Conservation (phyloP, 2,113 vertebrate species). For the Tautogolabrus adspersus region DNA sequence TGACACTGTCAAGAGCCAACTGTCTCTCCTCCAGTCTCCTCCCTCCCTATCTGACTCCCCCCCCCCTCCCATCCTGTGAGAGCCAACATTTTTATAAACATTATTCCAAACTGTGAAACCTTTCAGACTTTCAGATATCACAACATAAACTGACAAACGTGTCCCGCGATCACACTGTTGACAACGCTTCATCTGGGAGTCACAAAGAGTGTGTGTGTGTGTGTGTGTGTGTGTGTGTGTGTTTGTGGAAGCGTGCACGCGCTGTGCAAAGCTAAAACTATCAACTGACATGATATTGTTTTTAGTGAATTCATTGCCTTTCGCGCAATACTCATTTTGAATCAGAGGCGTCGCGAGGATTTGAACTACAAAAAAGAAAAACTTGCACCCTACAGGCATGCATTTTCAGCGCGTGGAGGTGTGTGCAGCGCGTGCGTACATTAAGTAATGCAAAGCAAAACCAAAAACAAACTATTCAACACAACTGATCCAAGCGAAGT, state of each 20-base stretch:
- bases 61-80: neutral
- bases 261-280: too few relatives aligned
- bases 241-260: too few relatives aligned
- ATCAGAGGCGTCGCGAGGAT: neutral
- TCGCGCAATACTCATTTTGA: too few relatives aligned
- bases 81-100: neutral
- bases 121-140: neutral
- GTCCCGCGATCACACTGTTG: neutral
- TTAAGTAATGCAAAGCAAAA: neutral
- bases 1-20: slow-evolving; percentile 46
- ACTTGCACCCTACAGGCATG: neutral
- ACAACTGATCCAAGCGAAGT: neutral
- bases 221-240: neutral
- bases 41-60: neutral
- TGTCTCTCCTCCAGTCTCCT: slow-evolving; percentile 32
- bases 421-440: neutral
- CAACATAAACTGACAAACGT: neutral
- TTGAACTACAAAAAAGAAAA: neutral
- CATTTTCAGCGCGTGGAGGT: neutral
- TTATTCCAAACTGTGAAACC: neutral
- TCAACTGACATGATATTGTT: too few relatives aligned
- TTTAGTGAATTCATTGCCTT: too few relatives aligned
- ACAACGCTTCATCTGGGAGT: neutral
- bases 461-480: neutral
- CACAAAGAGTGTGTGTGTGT: too few relatives aligned